Conservation (phyloP, 2,113 vertebrate species). For the Seriola rivoliana region DNA sequence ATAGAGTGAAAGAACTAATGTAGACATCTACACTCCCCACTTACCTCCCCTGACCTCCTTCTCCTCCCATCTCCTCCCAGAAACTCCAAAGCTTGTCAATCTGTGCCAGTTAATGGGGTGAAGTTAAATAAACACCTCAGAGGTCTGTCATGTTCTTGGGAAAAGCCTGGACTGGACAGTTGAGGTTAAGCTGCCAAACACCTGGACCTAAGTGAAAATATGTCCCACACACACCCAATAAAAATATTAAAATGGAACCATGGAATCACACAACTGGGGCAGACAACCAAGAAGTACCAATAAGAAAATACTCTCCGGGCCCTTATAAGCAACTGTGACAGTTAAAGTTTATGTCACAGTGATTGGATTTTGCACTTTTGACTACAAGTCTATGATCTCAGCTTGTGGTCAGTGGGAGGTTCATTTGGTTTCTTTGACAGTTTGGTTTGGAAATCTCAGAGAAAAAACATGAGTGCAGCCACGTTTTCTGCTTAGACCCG, state of each 20-base stretch:
- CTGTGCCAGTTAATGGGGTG: slow-evolving; percentile 47
- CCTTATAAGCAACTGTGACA: slow-evolving; percentile 42
- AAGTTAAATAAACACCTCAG: slow-evolving; percentile 56
- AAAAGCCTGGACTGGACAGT: slow-evolving; percentile 46
- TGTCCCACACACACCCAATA: slow-evolving; percentile 37
- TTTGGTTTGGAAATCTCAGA: slow-evolving; percentile 35
- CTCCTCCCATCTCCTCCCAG: slow-evolving; percentile 6
- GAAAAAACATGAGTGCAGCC: slow-evolving; percentile 42
- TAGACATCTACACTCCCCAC: slow-evolving; percentile 2
- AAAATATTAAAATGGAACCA: slow-evolving; percentile 56
- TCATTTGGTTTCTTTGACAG: slow-evolving; percentile 28
- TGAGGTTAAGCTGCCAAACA: slow-evolving; percentile 45
- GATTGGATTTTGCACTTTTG: slow-evolving; percentile 34
- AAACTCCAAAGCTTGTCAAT: slow-evolving; percentile 45
- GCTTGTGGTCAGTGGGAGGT: slow-evolving; percentile 37
- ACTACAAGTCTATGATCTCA: slow-evolving; percentile 52
- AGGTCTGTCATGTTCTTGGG: slow-evolving; percentile 42
- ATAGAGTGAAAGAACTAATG: background rate
- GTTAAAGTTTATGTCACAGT: slow-evolving; percentile 39
- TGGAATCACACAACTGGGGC: slow-evolving; percentile 28
- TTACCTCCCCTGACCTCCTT: slow-evolving; percentile 29
- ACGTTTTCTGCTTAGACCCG: slow-evolving; percentile 44
- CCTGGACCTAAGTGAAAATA: slow-evolving; percentile 45
- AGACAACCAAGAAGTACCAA: slow-evolving; percentile 46
- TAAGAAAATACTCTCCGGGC: slow-evolving; percentile 31